Conservation (phyloP, 2,888 invertebrate species). For the Clostera curtula region DNA sequence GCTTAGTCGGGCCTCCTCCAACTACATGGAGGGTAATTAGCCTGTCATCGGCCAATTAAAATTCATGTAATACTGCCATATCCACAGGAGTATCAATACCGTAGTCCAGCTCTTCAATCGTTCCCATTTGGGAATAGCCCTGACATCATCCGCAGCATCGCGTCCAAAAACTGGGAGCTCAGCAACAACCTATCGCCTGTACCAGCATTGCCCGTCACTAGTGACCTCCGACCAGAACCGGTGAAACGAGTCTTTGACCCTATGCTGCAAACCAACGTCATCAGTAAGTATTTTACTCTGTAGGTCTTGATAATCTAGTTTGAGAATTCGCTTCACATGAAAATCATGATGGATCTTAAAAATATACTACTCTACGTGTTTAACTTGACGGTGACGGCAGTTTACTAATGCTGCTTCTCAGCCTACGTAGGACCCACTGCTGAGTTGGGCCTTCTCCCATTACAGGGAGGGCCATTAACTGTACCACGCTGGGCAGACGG, state of each 20-base stretch:
- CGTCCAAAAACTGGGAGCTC: constrained; percentile 59
- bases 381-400: neutral
- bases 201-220: constrained; percentile 39
- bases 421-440: too few relatives aligned
- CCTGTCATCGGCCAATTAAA: too few relatives aligned
- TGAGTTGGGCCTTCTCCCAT: too few relatives aligned
- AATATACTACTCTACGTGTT: too few relatives aligned
- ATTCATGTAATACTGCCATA: too few relatives aligned
- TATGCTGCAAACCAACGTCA: constrained; percentile 59
- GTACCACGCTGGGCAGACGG: too few relatives aligned
- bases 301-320: too few relatives aligned
- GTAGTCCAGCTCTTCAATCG: constrained; percentile 44
- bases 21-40: too few relatives aligned
- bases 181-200: constrained; percentile 55
- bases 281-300: constrained; percentile 36
- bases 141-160: constrained; percentile 55
- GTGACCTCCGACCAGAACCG: constrained; percentile 53
- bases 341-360: too few relatives aligned
- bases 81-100: constrained; percentile 59
- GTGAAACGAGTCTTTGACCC: constrained; percentile 61
- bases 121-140: constrained; percentile 59
- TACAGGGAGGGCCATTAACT: too few relatives aligned
- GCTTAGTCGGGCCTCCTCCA: too few relatives aligned
- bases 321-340: too few relatives aligned
- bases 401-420: neutral